Base-by-base conservation (phyloP, 92 coral and sea anemone species). In the Virgularia gustaviana region DNA sequence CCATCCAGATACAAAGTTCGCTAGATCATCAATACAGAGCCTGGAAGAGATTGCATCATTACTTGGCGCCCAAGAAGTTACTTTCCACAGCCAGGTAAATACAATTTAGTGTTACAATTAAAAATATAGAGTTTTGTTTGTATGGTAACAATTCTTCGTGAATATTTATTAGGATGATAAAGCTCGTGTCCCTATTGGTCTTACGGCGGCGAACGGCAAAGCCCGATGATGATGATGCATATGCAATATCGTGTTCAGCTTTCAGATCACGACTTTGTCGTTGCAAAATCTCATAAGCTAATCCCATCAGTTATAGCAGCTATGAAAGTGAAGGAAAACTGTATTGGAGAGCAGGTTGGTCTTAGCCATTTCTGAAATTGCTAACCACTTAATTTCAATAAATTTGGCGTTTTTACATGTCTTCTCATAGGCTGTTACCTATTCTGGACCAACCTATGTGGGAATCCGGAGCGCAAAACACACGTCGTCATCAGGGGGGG, bases 151-250 rank as follows among this genome's bases (percentile, higher is more conserved):
- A 9, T 8, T 8, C 9, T 41, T 16, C 9, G 9, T 16, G 2
- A 54, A 25, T 5, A 25, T 59, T 59, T 31, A 15, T 57, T 29
- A 59, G 42, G 65, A 59, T 59, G 65, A 59, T 12, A 59, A 59
- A 59, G 65, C 65, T 31, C 25, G 42, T 34, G 65, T 59, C n/a
- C n/a, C n/a, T n/a, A n/a, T n/a, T n/a, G n/a, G n/a, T n/a, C 43
- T 59, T n/a, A 59, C 65, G 0, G 65, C 43, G 9, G 65, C 42
- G 0, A 59, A 59, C 65, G 36, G 43, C 65, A 59, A 59, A 59
- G 65, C 19, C 65, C 65, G 9, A 59, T 59, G 20, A 59, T 59
- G 39, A 59, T 59, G 65, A n/a, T n/a, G n/a, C 65, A 59, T 59
- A 13, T 59, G 10, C 0, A 59, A 59, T 59, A 59, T 59, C 43